Evolutionary conservation across 1,140 invertebrate species (phyloP).

Genomic region (Caenorhabditis elegans): WBcel235 BX284605.5:10115001-10115500

Average conservation of each 20-base stretch:
- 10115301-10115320: neutral
- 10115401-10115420: neutral
- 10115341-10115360: neutral
- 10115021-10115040: no score
- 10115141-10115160: no score
- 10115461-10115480: neutral
- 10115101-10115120: no score
- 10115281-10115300: neutral
- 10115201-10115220: neutral
- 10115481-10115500: neutral
- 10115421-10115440: no score
- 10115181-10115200: neutral
- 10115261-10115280: neutral
- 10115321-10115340: neutral
- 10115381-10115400: neutral
- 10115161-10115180: neutral
- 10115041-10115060: no score
- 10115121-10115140: no score
- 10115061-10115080: no score
- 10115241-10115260: neutral
- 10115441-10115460: neutral
- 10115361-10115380: neutral
- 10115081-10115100: no score
- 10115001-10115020: no score
- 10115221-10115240: conserved; percentile 23